These are phyloP conservation scores for Patella pellucida DNA, from an alignment of 2,888 invertebrate species.

Conservation along the genomic window DNA sequence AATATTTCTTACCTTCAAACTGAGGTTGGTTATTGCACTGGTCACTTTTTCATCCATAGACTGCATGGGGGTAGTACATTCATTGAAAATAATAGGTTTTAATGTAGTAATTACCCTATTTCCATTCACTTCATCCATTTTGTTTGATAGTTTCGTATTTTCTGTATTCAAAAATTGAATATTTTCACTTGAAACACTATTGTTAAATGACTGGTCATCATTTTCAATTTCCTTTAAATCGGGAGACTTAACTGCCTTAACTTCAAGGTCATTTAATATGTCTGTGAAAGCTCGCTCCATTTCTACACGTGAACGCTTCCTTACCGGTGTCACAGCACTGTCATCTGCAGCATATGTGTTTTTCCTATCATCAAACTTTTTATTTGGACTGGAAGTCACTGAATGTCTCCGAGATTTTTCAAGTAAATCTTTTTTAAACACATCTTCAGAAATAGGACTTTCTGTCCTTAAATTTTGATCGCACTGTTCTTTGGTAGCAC, in stretches of 20 bases:
- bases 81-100: background rate
- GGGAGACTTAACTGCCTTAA: slow-evolving; percentile 5
- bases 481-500: background rate
- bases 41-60: background rate
- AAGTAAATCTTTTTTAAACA: background rate
- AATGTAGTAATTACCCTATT: background rate
- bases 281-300: slow-evolving; percentile 50
- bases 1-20: background rate
- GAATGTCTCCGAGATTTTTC: background rate
- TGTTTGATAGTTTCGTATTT: background rate
- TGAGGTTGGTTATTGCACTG: background rate
- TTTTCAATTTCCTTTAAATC: slow-evolving; percentile 12
- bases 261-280: slow-evolving; percentile 47
- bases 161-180: background rate
- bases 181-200: slow-evolving; percentile 19
- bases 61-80: background rate
- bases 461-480: background rate
- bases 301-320: slow-evolving; percentile 39
- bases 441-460: background rate
- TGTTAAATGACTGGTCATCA: slow-evolving; percentile 15
- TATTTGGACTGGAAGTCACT: slow-evolving; percentile 12
- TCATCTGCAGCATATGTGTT: slow-evolving; percentile 39
- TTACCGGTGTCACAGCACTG: slow-evolving; percentile 36
- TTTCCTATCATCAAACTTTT: slow-evolving; percentile 45
- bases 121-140: background rate